Evolutionary conservation across 2,113 vertebrate species (phyloP), one percentile per base, ranked within the genome.

Genomic region (Cebidichthys violaceus): DNA sequence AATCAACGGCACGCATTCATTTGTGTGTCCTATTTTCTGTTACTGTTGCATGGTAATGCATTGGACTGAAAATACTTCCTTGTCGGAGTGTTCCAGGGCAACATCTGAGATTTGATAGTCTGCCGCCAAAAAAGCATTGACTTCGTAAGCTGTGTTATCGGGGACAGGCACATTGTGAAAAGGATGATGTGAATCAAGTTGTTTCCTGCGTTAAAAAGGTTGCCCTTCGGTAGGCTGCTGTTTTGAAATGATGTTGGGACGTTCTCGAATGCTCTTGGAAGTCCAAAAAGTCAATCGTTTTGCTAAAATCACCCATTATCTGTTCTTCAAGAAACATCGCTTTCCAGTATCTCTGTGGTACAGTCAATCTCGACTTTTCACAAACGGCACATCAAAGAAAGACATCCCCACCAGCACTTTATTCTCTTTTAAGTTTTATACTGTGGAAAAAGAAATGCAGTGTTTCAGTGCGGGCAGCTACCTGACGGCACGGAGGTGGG

Each of bases 401-500:
- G 6, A 66, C 27, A 65, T 69, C 17, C 9, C 72, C 59, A 27
- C 8, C 4, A 35, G 66, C 15, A n/a, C 9, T 64, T 78, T 76
- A 11, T 41, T 37, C 52, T 43, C 52, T 71, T 77, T 76, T 41
- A 69, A 75, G 59, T 86, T 20, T 45, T 13, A 59, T 3, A 35
- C 22, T 57, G 37, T 77, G 81, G n/a, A 69, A 37, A 18, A 70
- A 64, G n/a, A n/a, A 11, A 72, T 43, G 24, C 31, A 68, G 43
- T 2, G 0, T 77, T 31, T 50, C 37, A 52, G 31, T 5, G 8
- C 47, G 75, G 9, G 31, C 13, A 41, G 33, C 33, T 92, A 99
- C 98, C 98, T 97, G 98, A 99, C 92, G 98, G 98, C 94, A 99
- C 95, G 52, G 97, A 96, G 92, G 97, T 96, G 89, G 97, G 96